Base-by-base conservation (phyloP, 1,140 invertebrate species). In the Lerema accius region DNA sequence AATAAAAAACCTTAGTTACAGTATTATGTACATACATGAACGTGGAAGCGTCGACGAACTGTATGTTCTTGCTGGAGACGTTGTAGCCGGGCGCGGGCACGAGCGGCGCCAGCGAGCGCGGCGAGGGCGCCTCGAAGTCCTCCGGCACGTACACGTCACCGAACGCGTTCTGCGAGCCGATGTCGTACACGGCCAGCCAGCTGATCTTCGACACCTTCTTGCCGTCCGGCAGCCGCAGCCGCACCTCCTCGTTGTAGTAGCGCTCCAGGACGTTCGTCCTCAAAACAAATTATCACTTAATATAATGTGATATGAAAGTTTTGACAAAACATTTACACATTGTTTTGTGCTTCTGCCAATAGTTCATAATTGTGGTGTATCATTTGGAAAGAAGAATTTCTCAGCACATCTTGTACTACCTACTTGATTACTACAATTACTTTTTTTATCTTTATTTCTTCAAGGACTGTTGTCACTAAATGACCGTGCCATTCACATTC, bases 61-160 rank as follows among this genome's bases (percentile, higher is more conserved):
- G 92, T 0, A 98, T 92, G 0, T 93, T 89, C 43, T 63, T 65
- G 26, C 93, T 95, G n/a, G 96, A 96, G 35, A 92, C 93, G 0
- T 96, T 94, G 23, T 92, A 93, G 9, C 53, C 60, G 43, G 92
- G 94, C 67, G 93, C 92, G 58, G 93, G 93, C 0, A 93, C 94
- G 0, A 98, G 85, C 59, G 95, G 94, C 0, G 94, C 94, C 2
- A 96, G 93, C 43, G 91, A 92, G 69, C 96, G 95, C 0, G 94
- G 92, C 10, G 93, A 89, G 0, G 97, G 97, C n/a, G 97, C 95
- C 75, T 97, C 95, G 82, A 98, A 98, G 55, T 96, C 96, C 71
- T 98, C 97, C 0, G 96, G 96, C 68, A 98, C 95, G 74, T 96
- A 97, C 19, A 98, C 94, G 88, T 98, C 97, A 0, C 96, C 97